Evolutionary conservation across 2,888 invertebrate genomes (phyloP).

Genomic region (Entomobrya multifasciata): DNA sequence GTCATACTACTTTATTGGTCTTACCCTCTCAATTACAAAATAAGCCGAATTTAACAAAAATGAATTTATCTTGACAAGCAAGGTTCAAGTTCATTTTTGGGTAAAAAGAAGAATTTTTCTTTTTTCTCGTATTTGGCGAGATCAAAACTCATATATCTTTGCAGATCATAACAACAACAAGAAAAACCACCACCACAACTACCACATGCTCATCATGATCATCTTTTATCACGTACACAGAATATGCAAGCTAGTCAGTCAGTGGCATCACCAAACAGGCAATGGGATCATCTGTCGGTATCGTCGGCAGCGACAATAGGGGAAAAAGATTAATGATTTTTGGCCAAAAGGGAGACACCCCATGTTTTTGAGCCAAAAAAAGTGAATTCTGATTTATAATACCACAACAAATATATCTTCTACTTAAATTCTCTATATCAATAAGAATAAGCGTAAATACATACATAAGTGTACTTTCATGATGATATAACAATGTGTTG

Average conservation of each 20-base stretch:
- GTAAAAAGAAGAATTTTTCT: not conserved
- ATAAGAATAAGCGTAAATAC: not conserved
- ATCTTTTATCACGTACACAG: constrained; percentile 33
- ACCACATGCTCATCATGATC: not conserved
- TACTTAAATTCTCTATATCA: constrained; percentile 53
- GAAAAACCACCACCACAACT: constrained; percentile 29
- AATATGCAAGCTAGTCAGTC: constrained; percentile 59
- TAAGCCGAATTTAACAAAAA: not conserved
- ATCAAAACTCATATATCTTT: constrained; percentile 35
- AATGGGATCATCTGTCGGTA: constrained; percentile 63
- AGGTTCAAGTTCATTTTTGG: constrained; percentile 33
- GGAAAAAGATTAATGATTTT: constrained; percentile 79
- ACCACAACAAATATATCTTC: constrained; percentile 76
- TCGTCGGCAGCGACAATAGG: constrained; percentile 76
- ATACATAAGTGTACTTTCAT: not conserved
- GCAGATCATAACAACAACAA: constrained; percentile 37
- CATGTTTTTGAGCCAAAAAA: constrained; percentile 67
- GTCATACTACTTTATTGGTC: constrained; percentile 22
- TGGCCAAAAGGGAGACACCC: constrained; percentile 71
- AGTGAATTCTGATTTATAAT: constrained; percentile 77
- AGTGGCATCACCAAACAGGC: constrained; percentile 54
- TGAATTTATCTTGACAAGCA: constrained; percentile 11
- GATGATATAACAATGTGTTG: not conserved
- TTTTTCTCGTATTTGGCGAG: constrained; percentile 14
- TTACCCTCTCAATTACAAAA: constrained; percentile 18